A percentile compares a stretch with the other conserved stretches of the same genome.
phyloP scores from a whole-genome alignment of 2,113 vertebrate genomes.

The Nothoprocta pentlandii region DNA sequence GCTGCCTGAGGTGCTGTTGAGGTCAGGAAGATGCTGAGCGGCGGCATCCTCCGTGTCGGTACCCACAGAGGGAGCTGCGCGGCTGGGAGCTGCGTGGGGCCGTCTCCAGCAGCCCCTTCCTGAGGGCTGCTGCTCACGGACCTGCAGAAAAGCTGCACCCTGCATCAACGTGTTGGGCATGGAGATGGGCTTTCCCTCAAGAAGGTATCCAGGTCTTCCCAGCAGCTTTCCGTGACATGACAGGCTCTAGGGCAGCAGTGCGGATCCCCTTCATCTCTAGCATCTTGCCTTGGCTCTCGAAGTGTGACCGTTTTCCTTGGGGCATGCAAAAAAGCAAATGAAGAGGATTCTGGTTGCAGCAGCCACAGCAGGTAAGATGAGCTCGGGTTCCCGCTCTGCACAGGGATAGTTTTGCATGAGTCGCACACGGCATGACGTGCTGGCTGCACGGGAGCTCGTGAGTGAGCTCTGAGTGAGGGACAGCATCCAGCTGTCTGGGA shows the following conservation, averaged over 20 bases:
- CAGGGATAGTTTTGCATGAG: too few relatives aligned
- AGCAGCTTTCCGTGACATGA: not conserved
- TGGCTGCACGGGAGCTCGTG: not conserved
- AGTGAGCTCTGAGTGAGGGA: not conserved
- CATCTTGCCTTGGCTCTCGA: not conserved
- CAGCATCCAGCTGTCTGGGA: not conserved
- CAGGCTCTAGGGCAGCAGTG: not conserved
- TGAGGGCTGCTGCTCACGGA: not conserved
- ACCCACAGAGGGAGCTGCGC: too few relatives aligned
- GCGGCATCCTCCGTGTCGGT: too few relatives aligned
- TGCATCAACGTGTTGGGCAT: rapidly evolving
- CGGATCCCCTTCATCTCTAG: not conserved
- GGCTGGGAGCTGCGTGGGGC: not conserved
- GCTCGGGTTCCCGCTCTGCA: too few relatives aligned
- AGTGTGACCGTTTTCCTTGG: not conserved
- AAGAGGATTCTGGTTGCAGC: too few relatives aligned
- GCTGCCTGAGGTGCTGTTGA: not conserved
- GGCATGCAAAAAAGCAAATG: too few relatives aligned
- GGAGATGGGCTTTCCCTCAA: not conserved
- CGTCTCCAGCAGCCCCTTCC: not conserved
- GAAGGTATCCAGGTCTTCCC: not conserved
- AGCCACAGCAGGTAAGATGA: too few relatives aligned
- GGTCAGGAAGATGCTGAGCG: not conserved
- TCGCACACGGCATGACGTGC: not conserved
- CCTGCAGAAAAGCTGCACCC: not conserved